A percentile compares a stretch with the other conserved stretches of the same genome.
phyloP scores from a whole-genome alignment of 1,140 invertebrate species.

The Palaemon carinicauda region DNA sequence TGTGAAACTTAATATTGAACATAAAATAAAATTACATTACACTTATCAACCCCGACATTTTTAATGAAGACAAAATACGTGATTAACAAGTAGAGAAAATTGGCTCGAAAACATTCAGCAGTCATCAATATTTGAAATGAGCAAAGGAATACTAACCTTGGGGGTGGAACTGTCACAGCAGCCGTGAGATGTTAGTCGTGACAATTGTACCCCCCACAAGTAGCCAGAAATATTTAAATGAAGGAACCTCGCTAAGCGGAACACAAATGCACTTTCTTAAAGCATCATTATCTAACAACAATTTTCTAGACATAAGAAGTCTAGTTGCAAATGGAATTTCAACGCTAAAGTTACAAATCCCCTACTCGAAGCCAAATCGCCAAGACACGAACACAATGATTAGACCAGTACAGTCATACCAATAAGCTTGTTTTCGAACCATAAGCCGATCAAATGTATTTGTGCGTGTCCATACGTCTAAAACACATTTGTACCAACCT shows the following conservation, averaged over 20 bases:
- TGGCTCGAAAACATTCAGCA: not conserved
- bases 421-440: not conserved
- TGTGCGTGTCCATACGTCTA: not conserved
- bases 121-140: not conserved
- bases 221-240: slow-evolving; percentile 40
- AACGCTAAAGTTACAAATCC: no score
- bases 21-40: no score
- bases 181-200: slow-evolving; percentile 40
- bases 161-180: slow-evolving; percentile 39
- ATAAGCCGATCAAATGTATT: not conserved
- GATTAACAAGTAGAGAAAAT: not conserved
- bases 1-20: no score
- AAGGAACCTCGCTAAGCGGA: not conserved
- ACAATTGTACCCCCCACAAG: slow-evolving; percentile 19
- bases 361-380: no score
- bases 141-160: slow-evolving; percentile 11
- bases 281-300: not conserved
- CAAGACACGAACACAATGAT: no score
- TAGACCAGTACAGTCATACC: not conserved
- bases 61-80: not conserved
- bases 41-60: no score
- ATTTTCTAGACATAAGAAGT: not conserved
- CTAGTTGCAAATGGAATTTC: no score
- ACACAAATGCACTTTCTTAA: no score
- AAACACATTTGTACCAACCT: not conserved